phyloP scores from a whole-genome alignment of 2,113 vertebrate genomes.

The Malurus alboscapulatus region DNA sequence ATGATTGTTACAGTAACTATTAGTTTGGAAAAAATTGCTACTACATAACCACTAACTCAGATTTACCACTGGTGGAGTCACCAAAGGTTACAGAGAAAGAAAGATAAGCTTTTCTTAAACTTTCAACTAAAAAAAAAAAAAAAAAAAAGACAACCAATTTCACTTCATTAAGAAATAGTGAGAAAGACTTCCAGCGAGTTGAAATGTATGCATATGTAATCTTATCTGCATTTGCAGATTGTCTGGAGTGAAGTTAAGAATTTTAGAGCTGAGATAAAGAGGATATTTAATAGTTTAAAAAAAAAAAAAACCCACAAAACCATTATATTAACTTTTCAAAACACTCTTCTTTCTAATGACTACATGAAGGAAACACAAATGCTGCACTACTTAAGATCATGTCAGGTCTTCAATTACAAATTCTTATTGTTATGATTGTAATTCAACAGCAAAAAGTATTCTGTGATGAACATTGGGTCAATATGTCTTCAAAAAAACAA shows the following conservation, averaged over 20 bases:
- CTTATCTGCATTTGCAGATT: not conserved
- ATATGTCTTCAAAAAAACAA: not conserved
- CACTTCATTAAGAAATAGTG: not conserved
- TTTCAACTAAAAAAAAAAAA: not conserved
- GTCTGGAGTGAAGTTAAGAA: not conserved
- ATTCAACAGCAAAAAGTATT: not conserved
- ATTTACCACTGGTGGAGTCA: not conserved
- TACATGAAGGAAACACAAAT: not conserved
- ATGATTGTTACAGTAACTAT: not conserved
- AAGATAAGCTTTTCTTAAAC: not conserved
- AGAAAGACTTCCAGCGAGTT: not conserved
- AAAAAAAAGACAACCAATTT: not conserved
- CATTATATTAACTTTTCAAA: not conserved
- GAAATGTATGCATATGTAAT: not conserved
- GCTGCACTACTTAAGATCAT: not conserved
- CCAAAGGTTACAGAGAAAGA: not conserved
- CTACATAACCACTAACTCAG: not conserved
- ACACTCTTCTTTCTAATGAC: not conserved
- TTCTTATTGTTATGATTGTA: not conserved
- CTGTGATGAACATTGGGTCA: not conserved
- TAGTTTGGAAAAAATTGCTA: not conserved
- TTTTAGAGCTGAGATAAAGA: slow-evolving; percentile 7
- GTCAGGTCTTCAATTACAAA: not conserved
- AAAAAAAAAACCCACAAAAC: not conserved
- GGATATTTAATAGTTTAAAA: not conserved